phyloP scores from a whole-genome alignment of 2,888 invertebrate species.

The Autographa gamma region DNA sequence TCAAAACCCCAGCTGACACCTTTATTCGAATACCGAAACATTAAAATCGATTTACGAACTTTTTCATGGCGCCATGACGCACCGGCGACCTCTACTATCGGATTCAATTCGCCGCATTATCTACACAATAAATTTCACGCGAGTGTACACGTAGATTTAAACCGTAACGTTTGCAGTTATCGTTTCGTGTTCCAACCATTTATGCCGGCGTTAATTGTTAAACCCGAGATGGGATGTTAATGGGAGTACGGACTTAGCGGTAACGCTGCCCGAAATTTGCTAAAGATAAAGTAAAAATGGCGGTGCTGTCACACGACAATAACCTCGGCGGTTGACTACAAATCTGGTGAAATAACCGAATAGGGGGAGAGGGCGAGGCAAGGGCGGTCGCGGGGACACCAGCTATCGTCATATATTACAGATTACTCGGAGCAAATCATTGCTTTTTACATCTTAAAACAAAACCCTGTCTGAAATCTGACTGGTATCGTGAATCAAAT shows the following conservation, averaged over 20 bases:
- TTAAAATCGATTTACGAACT: constrained; percentile 49
- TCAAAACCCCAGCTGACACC: constrained; percentile 32
- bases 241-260: constrained; percentile 49
- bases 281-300: constrained; percentile 80
- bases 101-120: constrained; percentile 52
- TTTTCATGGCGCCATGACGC: constrained; percentile 44
- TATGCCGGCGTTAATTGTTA: constrained; percentile 57
- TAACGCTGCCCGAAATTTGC: constrained; percentile 57
- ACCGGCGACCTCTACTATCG: constrained; percentile 42
- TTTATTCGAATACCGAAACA: constrained; percentile 36
- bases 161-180: constrained; percentile 54
- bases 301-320: constrained; percentile 69
- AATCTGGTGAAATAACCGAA: constrained; percentile 75
- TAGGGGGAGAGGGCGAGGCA: constrained; percentile 39
- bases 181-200: constrained; percentile 52
- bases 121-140: constrained; percentile 51
- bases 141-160: constrained; percentile 38
- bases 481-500: too few relatives aligned
- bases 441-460: too few relatives aligned
- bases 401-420: too few relatives aligned
- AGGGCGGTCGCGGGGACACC: constrained; percentile 36
- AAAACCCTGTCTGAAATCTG: too few relatives aligned
- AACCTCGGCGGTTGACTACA: constrained; percentile 71
- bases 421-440: too few relatives aligned
- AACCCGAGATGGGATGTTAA: constrained; percentile 53